Base-by-base conservation (phyloP, 1,140 invertebrate genomes). In the Calephelis nemesis region DNA sequence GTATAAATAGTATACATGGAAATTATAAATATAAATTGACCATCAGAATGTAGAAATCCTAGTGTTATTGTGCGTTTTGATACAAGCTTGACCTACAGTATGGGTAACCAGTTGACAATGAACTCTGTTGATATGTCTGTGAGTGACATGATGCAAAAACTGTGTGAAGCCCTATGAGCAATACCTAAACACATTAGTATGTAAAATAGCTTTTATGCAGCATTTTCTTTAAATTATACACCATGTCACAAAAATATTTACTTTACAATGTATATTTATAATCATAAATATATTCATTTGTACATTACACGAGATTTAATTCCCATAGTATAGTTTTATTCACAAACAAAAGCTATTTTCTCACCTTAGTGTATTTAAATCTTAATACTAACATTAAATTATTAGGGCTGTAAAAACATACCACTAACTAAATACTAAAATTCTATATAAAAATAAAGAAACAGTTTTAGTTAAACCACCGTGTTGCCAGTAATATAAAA, bases 181-280 rank as follows among this genome's bases (percentile, higher is more conserved):
- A 62, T 64, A 65, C 69, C 64, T 68, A 45, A 76, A 74, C 75
- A 82, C 79, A 72, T 73, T 74, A 72, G 66, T 73, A 83, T 82
- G 75, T 76, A 86, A 84, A 84, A 86, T 86, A 81, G 70, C 70
- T 78, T 77, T 70, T 19, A 58, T 30, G 73, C 77, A 64, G 76
- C 76, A 72, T 70, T 76, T 82, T 82, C 71, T 68, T 75, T 75
- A 80, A 79, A 82, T 75, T 81, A 77, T 85, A 89, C 87, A 88
- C 79, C 85, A 89, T 91, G 85, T 87, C 88, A 88, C 87, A 87
- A 91, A 84, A 90, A 86, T 87, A 90, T 85, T 83, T 77, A 77
- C 73, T 85, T 84, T 85, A 83, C 77, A 85, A 78, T 88, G 77
- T 84, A 85, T 83, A 84, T 82, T 75, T 73, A 81, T 83, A 87